Base-by-base conservation (phyloP, 2,113 vertebrate species). In the Rostratula benghalensis region DNA sequence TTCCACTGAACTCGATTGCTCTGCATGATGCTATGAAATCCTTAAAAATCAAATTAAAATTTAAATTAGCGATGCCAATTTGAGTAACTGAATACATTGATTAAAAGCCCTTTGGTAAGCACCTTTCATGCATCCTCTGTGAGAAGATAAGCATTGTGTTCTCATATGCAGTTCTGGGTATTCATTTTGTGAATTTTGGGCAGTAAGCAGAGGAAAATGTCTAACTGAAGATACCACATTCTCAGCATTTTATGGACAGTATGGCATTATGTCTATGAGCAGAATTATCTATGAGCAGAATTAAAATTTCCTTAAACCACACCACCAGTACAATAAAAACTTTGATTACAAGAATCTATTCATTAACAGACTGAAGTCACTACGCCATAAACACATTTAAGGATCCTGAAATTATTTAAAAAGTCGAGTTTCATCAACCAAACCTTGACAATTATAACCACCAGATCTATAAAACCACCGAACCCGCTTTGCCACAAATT, bases 21-120 rank as follows among this genome's bases (percentile, higher is more conserved):
- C 87, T 46, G 65, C 51, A 8, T 28, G 33, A 70, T 27, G 39
- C 63, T 74, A 87, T 63, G 54, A 77, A 48, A 60, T 56, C 73
- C 70, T 87, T 56, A 54, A 89, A 84, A 96, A 90, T 80, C 75
- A 75, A 75, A 89, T 76, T 46, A 83, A 67, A 88, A 78, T 81
- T 89, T 53, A 89, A 90, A 93, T 87, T 75, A 87, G 46, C 1
- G 1, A 83, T 3, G 33, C 25, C 51, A 51, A 53, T 73, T 78
- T 31, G 57, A 93, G 77, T 54, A 88, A 93, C 27, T 48, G 73
- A 92, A 67, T 14, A 63, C 1, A 3, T 5, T 64, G 73, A 81
- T 83, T 81, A 81, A 71, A 88, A 91, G 81, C 84, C 83, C 77
- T 78, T 59, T 59, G 67, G 70, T 35, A 87, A 85, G 68, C 64